Conservation (phyloP, 2,888 invertebrate genomes). For the Pammene fasciana region DNA sequence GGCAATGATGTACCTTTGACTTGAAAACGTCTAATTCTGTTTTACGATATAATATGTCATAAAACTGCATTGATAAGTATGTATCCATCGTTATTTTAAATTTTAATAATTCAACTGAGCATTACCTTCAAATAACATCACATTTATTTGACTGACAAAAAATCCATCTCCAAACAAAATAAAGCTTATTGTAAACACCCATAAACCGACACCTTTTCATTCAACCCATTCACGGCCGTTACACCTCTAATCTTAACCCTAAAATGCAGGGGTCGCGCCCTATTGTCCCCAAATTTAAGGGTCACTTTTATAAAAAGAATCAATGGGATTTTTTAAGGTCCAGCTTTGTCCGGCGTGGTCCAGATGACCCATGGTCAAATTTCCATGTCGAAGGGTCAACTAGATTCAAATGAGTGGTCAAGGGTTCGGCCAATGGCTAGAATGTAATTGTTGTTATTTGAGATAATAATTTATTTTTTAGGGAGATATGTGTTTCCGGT, state of each 20-base stretch:
- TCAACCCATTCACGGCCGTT: constrained; percentile 49
- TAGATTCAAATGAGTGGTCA: constrained; percentile 60
- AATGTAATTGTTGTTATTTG: constrained; percentile 47
- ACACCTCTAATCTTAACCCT: constrained; percentile 69
- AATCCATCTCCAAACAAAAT: constrained; percentile 37
- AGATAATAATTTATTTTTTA: not conserved
- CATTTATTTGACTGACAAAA: constrained; percentile 15
- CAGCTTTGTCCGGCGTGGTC: constrained; percentile 71
- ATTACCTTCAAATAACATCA: not conserved
- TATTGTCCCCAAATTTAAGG: constrained; percentile 61
- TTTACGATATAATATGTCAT: no score
- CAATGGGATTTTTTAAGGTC: constrained; percentile 69
- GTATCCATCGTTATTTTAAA: no score
- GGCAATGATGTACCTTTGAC: no score
- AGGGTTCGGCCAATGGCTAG: constrained; percentile 43
- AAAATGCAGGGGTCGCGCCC: constrained; percentile 64
- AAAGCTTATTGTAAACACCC: constrained; percentile 51
- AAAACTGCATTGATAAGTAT: no score
- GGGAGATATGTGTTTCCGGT: constrained; percentile 20
- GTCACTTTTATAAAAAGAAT: constrained; percentile 67
- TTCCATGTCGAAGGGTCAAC: constrained; percentile 70
- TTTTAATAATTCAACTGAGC: no score
- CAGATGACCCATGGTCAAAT: constrained; percentile 76
- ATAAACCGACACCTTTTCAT: constrained; percentile 44
- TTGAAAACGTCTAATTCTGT: no score